Conservation (phyloP, 37 sponge, comb jelly and placozoan species). For the Spongia lamella region DNA sequence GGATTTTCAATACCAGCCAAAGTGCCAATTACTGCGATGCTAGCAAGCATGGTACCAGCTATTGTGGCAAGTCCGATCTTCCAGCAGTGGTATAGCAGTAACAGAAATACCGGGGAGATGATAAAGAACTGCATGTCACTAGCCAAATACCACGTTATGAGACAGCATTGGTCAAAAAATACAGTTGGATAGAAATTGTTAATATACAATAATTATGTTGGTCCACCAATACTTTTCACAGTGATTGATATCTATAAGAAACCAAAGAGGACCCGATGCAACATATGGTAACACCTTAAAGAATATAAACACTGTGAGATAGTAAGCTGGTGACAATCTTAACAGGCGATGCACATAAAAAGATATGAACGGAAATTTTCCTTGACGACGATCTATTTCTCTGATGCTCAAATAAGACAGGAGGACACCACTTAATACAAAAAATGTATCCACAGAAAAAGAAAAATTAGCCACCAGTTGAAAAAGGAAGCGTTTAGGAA, state of each 20-base stretch:
- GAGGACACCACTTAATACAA: constrained; percentile 74
- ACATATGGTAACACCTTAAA: too few species aligned
- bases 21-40: constrained; percentile 33
- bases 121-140: constrained; percentile 92
- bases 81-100: constrained; percentile 50
- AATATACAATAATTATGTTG: constrained; percentile 83
- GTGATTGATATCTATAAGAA: too few species aligned
- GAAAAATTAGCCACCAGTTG: constrained; percentile 61
- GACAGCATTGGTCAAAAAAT: constrained; percentile 62
- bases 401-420: constrained; percentile 57
- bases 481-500: constrained; percentile 31
- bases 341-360: constrained; percentile 71
- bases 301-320: constrained; percentile 5
- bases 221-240: constrained; percentile 91
- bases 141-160: constrained; percentile 89
- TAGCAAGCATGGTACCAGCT: constrained; percentile 5
- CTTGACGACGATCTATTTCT: constrained; percentile 48
- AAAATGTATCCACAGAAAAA: constrained; percentile 71
- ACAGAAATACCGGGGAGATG: constrained; percentile 72
- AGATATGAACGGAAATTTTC: constrained; percentile 39
- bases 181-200: constrained; percentile 87
- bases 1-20: constrained; percentile 50
- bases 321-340: constrained; percentile 59
- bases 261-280: too few species aligned
- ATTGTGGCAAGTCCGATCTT: constrained; percentile 38